A percentile compares a stretch with the other conserved stretches of the same genome.
Conservation (phyloP, 2,113 vertebrate genomes). For the Cranoglanis bouderius region DNA sequence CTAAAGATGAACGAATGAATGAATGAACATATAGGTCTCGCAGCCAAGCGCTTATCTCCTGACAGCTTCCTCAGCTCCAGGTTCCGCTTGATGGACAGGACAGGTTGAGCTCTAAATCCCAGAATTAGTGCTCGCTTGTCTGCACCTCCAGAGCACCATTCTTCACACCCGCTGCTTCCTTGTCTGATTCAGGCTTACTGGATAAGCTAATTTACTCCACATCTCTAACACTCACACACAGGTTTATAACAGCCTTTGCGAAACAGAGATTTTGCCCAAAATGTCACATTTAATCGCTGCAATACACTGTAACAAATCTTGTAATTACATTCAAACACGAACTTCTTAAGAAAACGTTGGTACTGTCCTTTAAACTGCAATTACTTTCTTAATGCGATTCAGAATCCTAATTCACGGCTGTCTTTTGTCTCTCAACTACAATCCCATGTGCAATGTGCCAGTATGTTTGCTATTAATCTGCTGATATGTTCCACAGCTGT, state of each 20-base stretch:
- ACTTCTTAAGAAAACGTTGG: background rate
- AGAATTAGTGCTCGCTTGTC: conserved; percentile 10
- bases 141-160: conserved; percentile 11
- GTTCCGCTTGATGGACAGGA: background rate
- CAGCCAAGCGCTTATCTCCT: background rate
- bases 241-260: background rate
- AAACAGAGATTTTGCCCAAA: background rate
- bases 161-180: conserved; percentile 11
- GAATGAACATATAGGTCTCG: background rate
- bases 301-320: no score
- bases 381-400: background rate
- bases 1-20: background rate
- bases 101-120: conserved; percentile 28
- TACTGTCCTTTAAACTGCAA: background rate
- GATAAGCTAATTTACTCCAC: conserved; percentile 6
- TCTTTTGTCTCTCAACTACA: background rate
- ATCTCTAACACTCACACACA: background rate
- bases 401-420: background rate
- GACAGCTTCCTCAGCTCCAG: background rate
- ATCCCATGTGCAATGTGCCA: background rate
- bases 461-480: background rate
- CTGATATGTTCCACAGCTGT: background rate
- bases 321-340: background rate
- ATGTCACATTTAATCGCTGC: background rate
- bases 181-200: background rate